A percentile compares a stretch with the other conserved stretches of the same genome.
phyloP scores from a whole-genome alignment of 2,888 invertebrate species.

The Noctua janthina region DNA sequence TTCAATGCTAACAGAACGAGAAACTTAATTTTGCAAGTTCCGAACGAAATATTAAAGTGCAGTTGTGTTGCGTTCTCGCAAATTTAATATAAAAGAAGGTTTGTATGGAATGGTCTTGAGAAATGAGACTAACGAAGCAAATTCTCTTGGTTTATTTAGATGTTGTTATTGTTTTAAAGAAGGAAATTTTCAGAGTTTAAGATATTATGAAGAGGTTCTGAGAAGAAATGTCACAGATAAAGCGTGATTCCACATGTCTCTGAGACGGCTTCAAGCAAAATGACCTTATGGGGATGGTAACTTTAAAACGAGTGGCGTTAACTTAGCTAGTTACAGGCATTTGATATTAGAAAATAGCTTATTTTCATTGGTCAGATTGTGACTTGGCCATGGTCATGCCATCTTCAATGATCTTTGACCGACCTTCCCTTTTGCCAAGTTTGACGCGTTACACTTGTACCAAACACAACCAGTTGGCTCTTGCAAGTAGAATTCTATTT shows the following conservation, averaged over 20 bases:
- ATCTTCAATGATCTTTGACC: too few relatives aligned
- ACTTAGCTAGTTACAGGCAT: too few relatives aligned
- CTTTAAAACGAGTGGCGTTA: too few relatives aligned
- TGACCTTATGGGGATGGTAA: too few relatives aligned
- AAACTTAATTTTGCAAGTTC: constrained; percentile 58
- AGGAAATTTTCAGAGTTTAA: background rate
- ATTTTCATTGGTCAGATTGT: too few relatives aligned
- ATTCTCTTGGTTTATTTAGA: constrained; percentile 5
- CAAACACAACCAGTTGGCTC: background rate
- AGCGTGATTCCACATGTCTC: too few relatives aligned
- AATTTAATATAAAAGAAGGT: constrained; percentile 34
- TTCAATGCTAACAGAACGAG: constrained; percentile 3
- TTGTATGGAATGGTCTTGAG: constrained; percentile 22
- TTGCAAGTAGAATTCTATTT: background rate
- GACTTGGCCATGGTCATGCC: too few relatives aligned
- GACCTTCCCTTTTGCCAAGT: background rate
- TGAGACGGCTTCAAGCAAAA: too few relatives aligned
- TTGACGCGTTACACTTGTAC: background rate
- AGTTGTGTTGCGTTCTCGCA: constrained; percentile 31
- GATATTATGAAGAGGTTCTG: background rate
- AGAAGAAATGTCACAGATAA: background rate
- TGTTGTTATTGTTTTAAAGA: background rate
- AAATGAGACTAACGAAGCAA: constrained; percentile 38
- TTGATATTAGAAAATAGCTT: too few relatives aligned
- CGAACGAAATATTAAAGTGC: constrained; percentile 48